These are phyloP conservation scores for Bradypodion pumilum DNA, from an alignment of 2,797 vertebrate genomes.

Conservation along the genomic window DNA sequence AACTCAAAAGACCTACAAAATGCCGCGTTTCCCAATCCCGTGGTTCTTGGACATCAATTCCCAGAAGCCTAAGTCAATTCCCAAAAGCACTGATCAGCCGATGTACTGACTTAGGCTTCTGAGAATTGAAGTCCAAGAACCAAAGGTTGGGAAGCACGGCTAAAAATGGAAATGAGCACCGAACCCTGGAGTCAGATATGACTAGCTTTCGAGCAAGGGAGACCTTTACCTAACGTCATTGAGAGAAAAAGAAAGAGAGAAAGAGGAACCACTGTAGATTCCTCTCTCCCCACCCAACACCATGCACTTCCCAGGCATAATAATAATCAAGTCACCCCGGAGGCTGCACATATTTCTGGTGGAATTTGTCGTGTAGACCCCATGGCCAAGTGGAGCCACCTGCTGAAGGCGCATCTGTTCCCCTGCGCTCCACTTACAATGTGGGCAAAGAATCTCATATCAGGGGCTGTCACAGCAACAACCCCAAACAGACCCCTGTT, in stretches of 20 bases:
- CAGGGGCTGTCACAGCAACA: constrained; percentile 38
- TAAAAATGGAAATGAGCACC: too few relatives aligned
- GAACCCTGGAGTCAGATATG: too few relatives aligned
- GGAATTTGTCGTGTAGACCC: constrained; percentile 55
- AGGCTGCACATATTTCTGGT: constrained; percentile 22
- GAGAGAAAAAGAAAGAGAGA: too few relatives aligned
- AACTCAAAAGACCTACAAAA: too few relatives aligned
- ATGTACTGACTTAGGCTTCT: too few relatives aligned
- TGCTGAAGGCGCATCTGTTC: constrained; percentile 68
- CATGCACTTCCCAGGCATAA: constrained; percentile 22
- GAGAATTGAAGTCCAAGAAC: too few relatives aligned
- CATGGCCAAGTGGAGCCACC: constrained; percentile 56
- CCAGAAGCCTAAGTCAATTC: neutral
- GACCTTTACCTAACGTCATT: too few relatives aligned
- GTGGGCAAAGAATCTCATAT: constrained; percentile 47
- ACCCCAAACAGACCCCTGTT: constrained; percentile 40
- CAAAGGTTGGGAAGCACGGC: too few relatives aligned
- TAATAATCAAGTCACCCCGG: constrained; percentile 30
- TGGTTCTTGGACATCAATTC: neutral
- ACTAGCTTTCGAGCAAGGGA: too few relatives aligned
- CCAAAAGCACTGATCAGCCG: too few relatives aligned
- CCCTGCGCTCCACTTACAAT: neutral
- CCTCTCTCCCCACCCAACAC: fast-evolving
- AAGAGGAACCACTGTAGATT: neutral
- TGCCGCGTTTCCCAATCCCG: too few relatives aligned